A percentile compares a stretch with the other conserved stretches of the same genome.
These are phyloP conservation scores for Leistus spinibarbis DNA, from an alignment of 2,888 invertebrate genomes.

Conservation along the genomic window DNA sequence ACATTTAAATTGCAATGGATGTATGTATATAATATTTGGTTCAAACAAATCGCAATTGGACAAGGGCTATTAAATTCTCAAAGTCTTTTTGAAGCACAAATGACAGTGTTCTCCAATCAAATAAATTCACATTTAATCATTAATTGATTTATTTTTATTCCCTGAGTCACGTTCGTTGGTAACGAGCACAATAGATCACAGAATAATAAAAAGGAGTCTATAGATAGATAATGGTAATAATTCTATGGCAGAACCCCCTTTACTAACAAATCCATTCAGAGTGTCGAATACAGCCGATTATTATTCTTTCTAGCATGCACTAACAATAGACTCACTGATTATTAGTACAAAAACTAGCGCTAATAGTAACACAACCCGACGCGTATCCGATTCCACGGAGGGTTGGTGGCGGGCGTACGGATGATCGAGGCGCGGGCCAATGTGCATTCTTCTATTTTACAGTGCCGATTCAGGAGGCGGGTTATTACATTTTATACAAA, in stretches of 20 bases:
- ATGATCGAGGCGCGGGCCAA: not conserved
- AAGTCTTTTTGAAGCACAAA: not conserved
- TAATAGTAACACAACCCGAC: conserved; percentile 32
- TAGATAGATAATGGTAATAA: conserved; percentile 12
- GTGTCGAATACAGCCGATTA: conserved; percentile 12
- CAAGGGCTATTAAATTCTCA: too few species aligned
- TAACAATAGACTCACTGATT: conserved; percentile 32
- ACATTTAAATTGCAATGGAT: too few species aligned
- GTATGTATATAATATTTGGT: too few species aligned
- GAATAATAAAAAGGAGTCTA: not conserved
- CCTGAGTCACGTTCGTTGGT: not conserved
- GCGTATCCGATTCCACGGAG: not conserved
- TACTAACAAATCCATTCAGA: conserved; percentile 23
- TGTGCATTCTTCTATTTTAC: not conserved
- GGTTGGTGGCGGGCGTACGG: not conserved
- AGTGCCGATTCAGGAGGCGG: not conserved
- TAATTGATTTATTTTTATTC: not conserved
- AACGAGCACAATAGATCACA: not conserved
- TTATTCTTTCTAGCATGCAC: conserved; percentile 10
- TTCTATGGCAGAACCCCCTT: not conserved
- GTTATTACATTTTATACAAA: too few species aligned
- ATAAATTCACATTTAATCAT: not conserved
- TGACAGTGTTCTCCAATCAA: not conserved
- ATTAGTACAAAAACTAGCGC: conserved; percentile 34
- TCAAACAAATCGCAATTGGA: too few species aligned